Conservation (phyloP, 2,797 vertebrate genomes). For the Paguma larvata region DNA sequence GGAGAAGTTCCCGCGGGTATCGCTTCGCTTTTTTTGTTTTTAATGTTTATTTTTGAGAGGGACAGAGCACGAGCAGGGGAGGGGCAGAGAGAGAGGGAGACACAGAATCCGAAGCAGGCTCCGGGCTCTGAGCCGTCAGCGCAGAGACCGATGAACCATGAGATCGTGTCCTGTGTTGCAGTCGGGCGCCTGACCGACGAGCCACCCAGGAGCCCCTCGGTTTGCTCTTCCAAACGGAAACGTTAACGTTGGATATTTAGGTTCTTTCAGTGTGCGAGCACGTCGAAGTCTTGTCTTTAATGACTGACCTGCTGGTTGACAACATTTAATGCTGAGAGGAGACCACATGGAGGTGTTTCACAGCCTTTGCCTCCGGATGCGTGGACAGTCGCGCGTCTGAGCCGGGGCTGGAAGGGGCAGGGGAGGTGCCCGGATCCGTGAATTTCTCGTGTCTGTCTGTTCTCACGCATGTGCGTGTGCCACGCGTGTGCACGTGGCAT, state of each 20-base stretch:
- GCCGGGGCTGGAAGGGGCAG: not conserved
- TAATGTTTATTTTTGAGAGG: too few relatives aligned
- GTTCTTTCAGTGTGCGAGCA: not conserved
- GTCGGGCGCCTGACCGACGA: too few relatives aligned
- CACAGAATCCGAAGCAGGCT: too few relatives aligned
- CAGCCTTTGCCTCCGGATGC: not conserved
- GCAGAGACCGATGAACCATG: rapidly evolving
- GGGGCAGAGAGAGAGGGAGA: too few relatives aligned
- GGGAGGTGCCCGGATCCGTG: rapidly evolving
- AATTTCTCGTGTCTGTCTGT: not conserved
- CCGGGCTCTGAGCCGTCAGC: too few relatives aligned
- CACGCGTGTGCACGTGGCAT: rapidly evolving
- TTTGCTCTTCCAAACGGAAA: not conserved
- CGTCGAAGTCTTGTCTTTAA: not conserved
- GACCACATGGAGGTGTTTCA: not conserved
- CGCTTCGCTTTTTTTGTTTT: not conserved
- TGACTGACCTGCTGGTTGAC: not conserved
- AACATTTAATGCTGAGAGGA: not conserved
- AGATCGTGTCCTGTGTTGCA: too few relatives aligned
- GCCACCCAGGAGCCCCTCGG: too few relatives aligned
- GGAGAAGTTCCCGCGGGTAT: not conserved
- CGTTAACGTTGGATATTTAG: not conserved
- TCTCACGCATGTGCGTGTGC: rapidly evolving
- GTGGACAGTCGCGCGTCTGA: not conserved
- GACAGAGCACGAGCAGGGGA: too few relatives aligned